Base-by-base conservation (phyloP, 2,113 vertebrate species). In the Neomonachus schauinslandi region DNA sequence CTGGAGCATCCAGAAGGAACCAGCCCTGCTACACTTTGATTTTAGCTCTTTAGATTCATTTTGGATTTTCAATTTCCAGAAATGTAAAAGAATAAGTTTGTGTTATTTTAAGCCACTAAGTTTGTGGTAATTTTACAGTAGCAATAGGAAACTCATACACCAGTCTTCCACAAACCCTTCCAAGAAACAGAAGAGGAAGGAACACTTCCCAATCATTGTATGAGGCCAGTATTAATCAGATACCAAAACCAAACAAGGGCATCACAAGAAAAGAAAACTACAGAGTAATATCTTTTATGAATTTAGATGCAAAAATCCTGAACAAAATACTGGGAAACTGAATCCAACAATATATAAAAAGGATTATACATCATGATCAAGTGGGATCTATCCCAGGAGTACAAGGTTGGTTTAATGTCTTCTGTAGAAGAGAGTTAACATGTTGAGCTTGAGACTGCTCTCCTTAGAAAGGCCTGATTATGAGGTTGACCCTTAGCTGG, bases 161-260 rank as follows among this genome's bases (percentile, higher is more conserved):
- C 21, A 83, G 36, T 49, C 51, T 97, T 94, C 61, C 46, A 88
- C n/a, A 80, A 91, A 83, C 67, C 22, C 39, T 87, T 91, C 39
- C 61, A 87, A 89, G 83, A 80, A 81, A 83, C 42, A 81, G 77
- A 96, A 74, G 63, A 55, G 33, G 55, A 51, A 22, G 33, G 57
- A 51, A 80, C 26, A 85, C 36, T 79, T 94, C 55, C 36, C 53
- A 72, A 28, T 84, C 69, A 49, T 4, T 28, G 11, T 13, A 71
- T 14, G 92, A 79, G 16, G 36, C 19, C 69, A 88, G 7, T 71
- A 42, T 88, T 49, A 77, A 7, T 31, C 74, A 77, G 42, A 77
- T 31, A 77, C 13, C 74, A 77, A 77, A 77, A 77, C 14, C 74
- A 77, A 77, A 31, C 14, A 77, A 49, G 74, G 42, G 28, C 1